A percentile compares a stretch with the other conserved stretches of the same genome.
phyloP scores from a whole-genome alignment of 2,888 invertebrate genomes.

The Dorcus hopei region DNA sequence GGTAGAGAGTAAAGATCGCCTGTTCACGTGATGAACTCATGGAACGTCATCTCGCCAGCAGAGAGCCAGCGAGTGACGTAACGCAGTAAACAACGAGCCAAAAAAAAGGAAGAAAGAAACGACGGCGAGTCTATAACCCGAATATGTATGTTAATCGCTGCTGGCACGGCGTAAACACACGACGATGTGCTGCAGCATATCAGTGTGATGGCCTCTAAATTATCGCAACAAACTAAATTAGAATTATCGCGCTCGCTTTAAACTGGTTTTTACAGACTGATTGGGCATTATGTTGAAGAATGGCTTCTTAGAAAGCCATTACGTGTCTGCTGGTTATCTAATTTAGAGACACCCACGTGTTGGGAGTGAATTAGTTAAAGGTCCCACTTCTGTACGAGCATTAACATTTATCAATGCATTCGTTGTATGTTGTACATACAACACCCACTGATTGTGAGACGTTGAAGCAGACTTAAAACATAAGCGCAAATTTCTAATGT shows the following conservation, averaged over 20 bases:
- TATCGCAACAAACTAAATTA: neutral
- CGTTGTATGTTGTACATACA: no score
- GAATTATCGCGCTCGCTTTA: neutral
- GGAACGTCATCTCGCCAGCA: neutral
- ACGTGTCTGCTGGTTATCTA: neutral
- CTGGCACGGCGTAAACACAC: neutral
- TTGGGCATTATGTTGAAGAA: no score
- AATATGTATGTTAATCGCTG: neutral
- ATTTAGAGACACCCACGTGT: neutral
- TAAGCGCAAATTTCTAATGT: no score
- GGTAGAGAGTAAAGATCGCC: neutral
- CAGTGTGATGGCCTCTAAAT: neutral
- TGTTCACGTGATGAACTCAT: neutral
- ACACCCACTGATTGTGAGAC: no score
- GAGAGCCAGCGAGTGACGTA: neutral
- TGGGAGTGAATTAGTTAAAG: no score
- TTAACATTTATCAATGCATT: no score
- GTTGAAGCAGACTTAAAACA: no score
- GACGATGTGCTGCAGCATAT: neutral
- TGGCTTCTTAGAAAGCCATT: neutral
- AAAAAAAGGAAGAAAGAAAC: neutral
- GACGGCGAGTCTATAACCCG: neutral
- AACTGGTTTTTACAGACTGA: neutral
- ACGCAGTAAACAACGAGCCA: neutral
- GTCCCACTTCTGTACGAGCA: no score